Conservation (phyloP, 2,797 vertebrate species). For the Xiphophorus birchmanni region DNA sequence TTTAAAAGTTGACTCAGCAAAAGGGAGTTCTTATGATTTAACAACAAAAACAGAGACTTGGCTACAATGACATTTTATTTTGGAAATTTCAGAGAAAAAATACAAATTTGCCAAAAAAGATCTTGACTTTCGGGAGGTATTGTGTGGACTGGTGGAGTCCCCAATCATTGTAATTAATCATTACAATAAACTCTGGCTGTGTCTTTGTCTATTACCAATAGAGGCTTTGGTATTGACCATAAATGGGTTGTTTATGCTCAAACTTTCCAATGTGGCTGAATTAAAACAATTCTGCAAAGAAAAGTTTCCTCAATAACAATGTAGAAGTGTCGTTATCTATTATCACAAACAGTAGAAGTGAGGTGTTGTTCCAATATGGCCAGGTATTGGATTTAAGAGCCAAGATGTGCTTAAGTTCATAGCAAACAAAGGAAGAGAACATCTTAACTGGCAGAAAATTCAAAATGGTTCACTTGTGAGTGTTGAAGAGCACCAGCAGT, state of each 20-base stretch:
- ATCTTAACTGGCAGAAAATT: conserved; percentile 8
- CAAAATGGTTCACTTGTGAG: not conserved
- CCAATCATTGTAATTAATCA: not conserved
- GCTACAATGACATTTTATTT: not conserved
- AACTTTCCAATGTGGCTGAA: not conserved
- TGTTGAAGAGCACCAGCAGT: conserved; percentile 43
- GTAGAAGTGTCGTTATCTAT: not conserved
- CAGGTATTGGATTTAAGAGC: not conserved
- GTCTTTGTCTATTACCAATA: no score
- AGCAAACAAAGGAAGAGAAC: conserved; percentile 19
- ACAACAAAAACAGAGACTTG: not conserved
- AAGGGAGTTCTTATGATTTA: not conserved
- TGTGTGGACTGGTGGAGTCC: not conserved
- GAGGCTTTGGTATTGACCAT: not conserved
- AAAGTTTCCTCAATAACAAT: not conserved
- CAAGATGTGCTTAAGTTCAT: not conserved
- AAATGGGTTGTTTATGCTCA: not conserved
- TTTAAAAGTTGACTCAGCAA: not conserved
- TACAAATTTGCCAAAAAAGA: not conserved
- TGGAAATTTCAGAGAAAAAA: not conserved
- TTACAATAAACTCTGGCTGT: no score
- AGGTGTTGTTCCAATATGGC: not conserved
- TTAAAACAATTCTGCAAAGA: not conserved
- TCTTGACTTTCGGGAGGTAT: not conserved
- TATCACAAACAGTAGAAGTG: not conserved